phyloP scores from a whole-genome alignment of 2,888 invertebrate species.

The Yponomeuta plumbellus region DNA sequence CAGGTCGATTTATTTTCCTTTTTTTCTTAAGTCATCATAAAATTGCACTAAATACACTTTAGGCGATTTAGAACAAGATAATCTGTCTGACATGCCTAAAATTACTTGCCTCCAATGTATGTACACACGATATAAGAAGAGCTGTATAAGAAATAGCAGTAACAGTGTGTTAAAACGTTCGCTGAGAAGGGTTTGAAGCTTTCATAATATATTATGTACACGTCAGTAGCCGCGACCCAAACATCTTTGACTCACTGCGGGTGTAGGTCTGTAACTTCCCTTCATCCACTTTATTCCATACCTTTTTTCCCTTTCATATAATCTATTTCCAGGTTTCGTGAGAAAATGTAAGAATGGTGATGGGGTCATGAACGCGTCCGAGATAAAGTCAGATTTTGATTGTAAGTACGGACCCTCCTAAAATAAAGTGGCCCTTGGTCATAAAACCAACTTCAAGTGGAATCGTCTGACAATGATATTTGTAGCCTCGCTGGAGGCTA shows the following conservation, averaged over 20 bases:
- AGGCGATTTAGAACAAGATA: too few relatives aligned
- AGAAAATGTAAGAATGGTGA: slow-evolving; percentile 16
- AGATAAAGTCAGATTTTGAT: slow-evolving; percentile 13
- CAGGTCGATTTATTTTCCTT: too few relatives aligned
- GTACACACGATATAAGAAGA: not conserved
- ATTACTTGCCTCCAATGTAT: too few relatives aligned
- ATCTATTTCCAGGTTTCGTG: slow-evolving; percentile 6
- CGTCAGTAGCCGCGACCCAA: slow-evolving; percentile 58
- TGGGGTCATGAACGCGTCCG: slow-evolving; percentile 10
- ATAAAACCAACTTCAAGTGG: slow-evolving; percentile 3
- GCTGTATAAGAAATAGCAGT: slow-evolving; percentile 23
- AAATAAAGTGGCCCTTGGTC: slow-evolving; percentile 11
- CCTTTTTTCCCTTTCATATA: slow-evolving; percentile 38
- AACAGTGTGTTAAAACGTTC: slow-evolving; percentile 36
- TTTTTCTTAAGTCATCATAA: too few relatives aligned
- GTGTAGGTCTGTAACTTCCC: slow-evolving; percentile 36
- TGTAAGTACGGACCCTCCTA: slow-evolving; percentile 13
- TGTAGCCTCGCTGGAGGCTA: not conserved
- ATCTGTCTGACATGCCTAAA: too few relatives aligned
- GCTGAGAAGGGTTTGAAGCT: slow-evolving; percentile 46
- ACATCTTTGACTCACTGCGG: slow-evolving; percentile 62
- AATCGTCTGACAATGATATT: not conserved
- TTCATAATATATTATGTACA: slow-evolving; percentile 51
- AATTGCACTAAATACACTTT: too few relatives aligned
- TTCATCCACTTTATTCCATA: slow-evolving; percentile 52